Percentiles rank a stretch among this genome's conserved stretches.
phyloP scores from a whole-genome alignment of 1,140 invertebrate genomes.

The Aricia agestis region DNA sequence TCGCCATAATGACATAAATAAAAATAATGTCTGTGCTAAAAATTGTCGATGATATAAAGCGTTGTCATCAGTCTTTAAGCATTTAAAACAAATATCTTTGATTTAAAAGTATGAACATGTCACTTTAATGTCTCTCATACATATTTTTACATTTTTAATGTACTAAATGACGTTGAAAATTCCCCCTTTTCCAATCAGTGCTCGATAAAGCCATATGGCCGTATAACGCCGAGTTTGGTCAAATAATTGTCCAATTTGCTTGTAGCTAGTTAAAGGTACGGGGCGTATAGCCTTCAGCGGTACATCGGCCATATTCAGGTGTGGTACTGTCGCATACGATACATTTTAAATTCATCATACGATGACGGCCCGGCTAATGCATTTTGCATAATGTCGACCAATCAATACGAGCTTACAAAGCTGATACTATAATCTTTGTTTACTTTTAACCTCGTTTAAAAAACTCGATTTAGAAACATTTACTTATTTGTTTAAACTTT shows the following conservation, averaged over 20 bases:
- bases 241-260: slow-evolving; percentile 33
- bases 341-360: slow-evolving; percentile 3
- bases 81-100: no score
- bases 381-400: background rate
- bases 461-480: no score
- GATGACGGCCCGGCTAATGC: background rate
- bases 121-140: no score
- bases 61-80: no score
- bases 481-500: no score
- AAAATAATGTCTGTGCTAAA: no score
- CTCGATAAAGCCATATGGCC: background rate
- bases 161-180: slow-evolving; percentile 5
- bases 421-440: background rate
- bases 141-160: slow-evolving; percentile 12
- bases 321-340: background rate
- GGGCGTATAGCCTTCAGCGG: slow-evolving; percentile 43
- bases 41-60: no score
- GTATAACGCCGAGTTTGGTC: slow-evolving; percentile 6
- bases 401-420: slow-evolving; percentile 1
- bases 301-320: slow-evolving; percentile 31
- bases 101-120: no score
- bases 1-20: no score
- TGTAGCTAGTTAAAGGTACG: slow-evolving; percentile 50
- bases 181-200: slow-evolving; percentile 9
- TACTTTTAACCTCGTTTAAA: background rate